A percentile compares a stretch with the other conserved stretches of the same genome.
Conservation (phyloP, 53 echinoderm and acorn worm species). For the Temnopleurus reevesii region DNA sequence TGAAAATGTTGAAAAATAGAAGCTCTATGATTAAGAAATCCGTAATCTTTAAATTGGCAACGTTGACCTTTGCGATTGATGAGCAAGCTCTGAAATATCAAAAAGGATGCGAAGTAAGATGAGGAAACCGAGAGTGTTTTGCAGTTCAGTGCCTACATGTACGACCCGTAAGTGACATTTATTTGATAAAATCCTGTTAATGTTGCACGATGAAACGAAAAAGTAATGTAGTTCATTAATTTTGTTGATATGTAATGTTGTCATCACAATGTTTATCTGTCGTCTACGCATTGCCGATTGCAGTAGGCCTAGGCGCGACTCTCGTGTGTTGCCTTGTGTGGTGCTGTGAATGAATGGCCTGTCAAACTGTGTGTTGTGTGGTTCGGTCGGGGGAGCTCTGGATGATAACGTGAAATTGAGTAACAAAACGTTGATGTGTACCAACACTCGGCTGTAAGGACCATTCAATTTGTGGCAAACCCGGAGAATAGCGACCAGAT, state of each 20-base stretch:
- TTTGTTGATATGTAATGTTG: background rate
- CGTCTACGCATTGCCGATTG: background rate
- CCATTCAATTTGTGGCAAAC: too few relatives aligned
- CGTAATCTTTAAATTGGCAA: slow-evolving; percentile 7
- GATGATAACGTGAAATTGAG: too few relatives aligned
- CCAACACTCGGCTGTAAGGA: too few relatives aligned
- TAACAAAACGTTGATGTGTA: too few relatives aligned
- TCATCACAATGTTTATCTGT: background rate
- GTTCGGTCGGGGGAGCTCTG: background rate
- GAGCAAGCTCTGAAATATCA: slow-evolving; percentile 10
- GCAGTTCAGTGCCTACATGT: slow-evolving; percentile 28
- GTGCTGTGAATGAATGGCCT: background rate
- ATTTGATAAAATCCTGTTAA: too few relatives aligned
- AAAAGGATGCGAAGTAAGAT: slow-evolving; percentile 37
- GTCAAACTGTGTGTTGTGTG: background rate
- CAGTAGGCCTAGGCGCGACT: background rate
- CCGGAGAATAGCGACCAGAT: too few relatives aligned
- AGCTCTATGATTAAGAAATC: too few relatives aligned
- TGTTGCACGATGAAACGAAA: background rate
- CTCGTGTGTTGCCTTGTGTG: background rate
- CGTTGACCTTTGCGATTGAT: slow-evolving; percentile 30
- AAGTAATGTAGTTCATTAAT: background rate
- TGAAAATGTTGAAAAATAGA: too few relatives aligned
- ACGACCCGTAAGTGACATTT: background rate
- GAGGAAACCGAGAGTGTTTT: slow-evolving; percentile 22